Base-by-base conservation (phyloP, 2,888 invertebrate genomes). In the Pachycephus smyrnensis region DNA sequence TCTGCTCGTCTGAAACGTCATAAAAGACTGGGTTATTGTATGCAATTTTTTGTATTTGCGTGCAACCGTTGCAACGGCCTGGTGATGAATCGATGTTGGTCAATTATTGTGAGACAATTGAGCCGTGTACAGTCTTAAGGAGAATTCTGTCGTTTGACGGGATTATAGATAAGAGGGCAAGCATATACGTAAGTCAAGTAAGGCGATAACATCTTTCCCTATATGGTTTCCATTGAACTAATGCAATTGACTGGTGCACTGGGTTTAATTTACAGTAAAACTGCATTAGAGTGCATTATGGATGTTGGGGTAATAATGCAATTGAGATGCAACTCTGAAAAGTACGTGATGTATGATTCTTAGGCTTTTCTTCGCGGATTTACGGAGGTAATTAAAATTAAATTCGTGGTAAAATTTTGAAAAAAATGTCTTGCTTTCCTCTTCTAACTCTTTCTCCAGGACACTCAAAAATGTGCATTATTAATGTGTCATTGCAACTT, bases 311-410 rank as follows among this genome's bases (percentile, higher is more conserved):
- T 55, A 23, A 55, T 55, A 55, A 55, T 55, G 55, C 55, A 55
- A 55, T 6, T 2, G 55, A 55, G 55, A 55, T 2, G 55, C 15
- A 6, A 1, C 2, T 23, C 9, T 23, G 55, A 55, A 55, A 23
- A 9, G 6, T 9, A 23, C 9, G 2, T 9, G 2, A 55, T 23
- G 9, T 55, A 23, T 2, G 0, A 23, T 0, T 23, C 4, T 33
- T 0, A 9, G 4, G 0, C 4, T 3, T 35, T 9, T 2, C 0
- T 9, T 0, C 1, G 6, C 9, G 9, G 23, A 55, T 55, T 55
- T 23, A 15, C 40, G 1, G 6, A 55, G 0, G 23, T 6, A 23
- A 6, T 55, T 0, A 40, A 15, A 15, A 40, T 23, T 1, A 23
- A 23, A 2, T 55, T 55, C 6, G 2, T 6, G 55, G 9, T 23